These are phyloP conservation scores for Nomia melanderi DNA, from an alignment of 1,140 invertebrate genomes.

Conservation along the genomic window DNA sequence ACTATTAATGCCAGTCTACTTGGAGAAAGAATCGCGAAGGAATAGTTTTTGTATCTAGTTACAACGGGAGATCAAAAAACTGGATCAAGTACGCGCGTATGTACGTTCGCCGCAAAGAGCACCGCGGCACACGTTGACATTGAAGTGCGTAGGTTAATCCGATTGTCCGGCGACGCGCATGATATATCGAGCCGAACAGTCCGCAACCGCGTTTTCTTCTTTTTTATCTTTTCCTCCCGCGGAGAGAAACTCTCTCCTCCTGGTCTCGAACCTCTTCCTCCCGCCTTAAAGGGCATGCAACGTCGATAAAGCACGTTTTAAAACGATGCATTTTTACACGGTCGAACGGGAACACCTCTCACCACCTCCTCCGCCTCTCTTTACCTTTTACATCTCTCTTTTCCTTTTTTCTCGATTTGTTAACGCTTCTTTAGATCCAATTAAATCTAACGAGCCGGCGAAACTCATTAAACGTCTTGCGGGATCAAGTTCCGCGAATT, in stretches of 20 bases:
- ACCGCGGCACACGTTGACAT: conserved; percentile 35
- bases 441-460: conserved; percentile 45
- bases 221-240: too few relatives aligned
- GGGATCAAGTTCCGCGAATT: conserved; percentile 22
- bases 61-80: too few relatives aligned
- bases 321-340: conserved; percentile 27
- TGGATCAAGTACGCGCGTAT: neutral
- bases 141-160: conserved; percentile 65
- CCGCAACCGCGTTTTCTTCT: conserved; percentile 13
- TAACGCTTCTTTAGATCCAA: conserved; percentile 39
- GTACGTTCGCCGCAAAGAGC: conserved; percentile 14
- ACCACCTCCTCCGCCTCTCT: neutral
- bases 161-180: conserved; percentile 44
- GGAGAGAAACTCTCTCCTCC: conserved; percentile 1
- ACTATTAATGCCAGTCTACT: too few relatives aligned
- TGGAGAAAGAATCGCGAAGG: too few relatives aligned
- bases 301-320: conserved; percentile 31
- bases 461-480: conserved; percentile 26
- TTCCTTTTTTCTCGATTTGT: conserved; percentile 11
- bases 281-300: conserved; percentile 24
- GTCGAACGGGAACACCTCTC: neutral
- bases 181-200: conserved; percentile 26
- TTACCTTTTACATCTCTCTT: neutral
- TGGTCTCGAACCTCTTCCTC: neutral
- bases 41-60: too few relatives aligned